A percentile compares a stretch with the other conserved stretches of the same genome.
These are phyloP conservation scores for Aphelocoma coerulescens DNA, from an alignment of 2,113 vertebrate genomes.

Conservation along the genomic window DNA sequence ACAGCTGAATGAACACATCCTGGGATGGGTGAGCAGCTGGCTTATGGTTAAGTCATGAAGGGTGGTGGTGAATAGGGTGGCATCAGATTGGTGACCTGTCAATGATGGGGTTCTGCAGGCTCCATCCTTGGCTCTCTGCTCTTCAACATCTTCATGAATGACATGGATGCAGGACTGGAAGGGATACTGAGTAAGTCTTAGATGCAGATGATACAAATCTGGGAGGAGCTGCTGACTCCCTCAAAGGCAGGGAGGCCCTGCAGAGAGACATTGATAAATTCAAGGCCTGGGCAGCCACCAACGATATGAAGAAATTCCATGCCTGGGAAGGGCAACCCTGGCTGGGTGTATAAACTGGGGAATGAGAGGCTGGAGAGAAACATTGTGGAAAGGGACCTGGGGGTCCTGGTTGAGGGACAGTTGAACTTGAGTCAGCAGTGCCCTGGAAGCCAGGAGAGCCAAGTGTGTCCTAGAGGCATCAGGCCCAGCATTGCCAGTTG, in stretches of 20 bases:
- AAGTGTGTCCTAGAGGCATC: rapidly evolving
- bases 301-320: background rate
- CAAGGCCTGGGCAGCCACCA: background rate
- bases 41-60: rapidly evolving
- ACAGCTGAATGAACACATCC: background rate
- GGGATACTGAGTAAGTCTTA: background rate
- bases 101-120: too few relatives aligned
- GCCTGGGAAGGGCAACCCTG: background rate
- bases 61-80: background rate
- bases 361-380: background rate
- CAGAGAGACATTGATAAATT: background rate
- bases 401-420: rapidly evolving
- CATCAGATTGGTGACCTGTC: background rate
- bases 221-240: background rate
- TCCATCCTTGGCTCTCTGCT: background rate
- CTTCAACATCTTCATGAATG: background rate
- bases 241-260: rapidly evolving
- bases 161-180: background rate
- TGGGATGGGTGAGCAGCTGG: background rate
- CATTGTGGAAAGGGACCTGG: background rate
- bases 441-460: background rate
- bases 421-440: too few relatives aligned
- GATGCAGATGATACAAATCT: background rate
- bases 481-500: rapidly evolving
- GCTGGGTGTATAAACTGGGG: background rate